Evolutionary conservation across 2,888 invertebrate genomes (phyloP).

Genomic region (Andricus curvator): DNA sequence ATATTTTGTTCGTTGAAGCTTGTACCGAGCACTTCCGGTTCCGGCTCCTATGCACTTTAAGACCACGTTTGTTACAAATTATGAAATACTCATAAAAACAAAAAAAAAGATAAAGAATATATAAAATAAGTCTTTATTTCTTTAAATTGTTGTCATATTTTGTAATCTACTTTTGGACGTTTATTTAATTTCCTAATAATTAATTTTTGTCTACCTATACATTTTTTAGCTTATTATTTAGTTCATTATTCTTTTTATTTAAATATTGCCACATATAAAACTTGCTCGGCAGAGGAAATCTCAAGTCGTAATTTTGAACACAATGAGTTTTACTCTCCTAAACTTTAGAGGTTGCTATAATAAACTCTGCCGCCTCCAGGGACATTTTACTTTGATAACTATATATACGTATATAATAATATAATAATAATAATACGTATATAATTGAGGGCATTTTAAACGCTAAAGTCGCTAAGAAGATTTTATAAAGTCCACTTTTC

Average conservation of each 20-base stretch:
- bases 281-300: background rate
- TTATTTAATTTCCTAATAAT: background rate
- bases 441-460: background rate
- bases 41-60: constrained; percentile 51
- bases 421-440: no score
- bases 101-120: background rate
- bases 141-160: no score
- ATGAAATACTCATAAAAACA: background rate
- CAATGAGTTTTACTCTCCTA: constrained; percentile 25
- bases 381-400: constrained; percentile 22
- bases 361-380: constrained; percentile 32
- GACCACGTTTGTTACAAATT: constrained; percentile 22
- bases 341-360: constrained; percentile 30
- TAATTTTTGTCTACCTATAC: no score
- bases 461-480: background rate
- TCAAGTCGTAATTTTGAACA: constrained; percentile 10
- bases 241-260: background rate
- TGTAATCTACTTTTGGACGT: background rate
- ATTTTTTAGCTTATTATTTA: background rate
- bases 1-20: constrained; percentile 54
- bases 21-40: constrained; percentile 49
- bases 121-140: background rate
- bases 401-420: constrained; percentile 6
- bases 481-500: background rate
- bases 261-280: background rate